A percentile compares a stretch with the other conserved stretches of the same genome.
Evolutionary conservation across 2,113 vertebrate species (phyloP).

Genomic region (Bubo bubo): DNA sequence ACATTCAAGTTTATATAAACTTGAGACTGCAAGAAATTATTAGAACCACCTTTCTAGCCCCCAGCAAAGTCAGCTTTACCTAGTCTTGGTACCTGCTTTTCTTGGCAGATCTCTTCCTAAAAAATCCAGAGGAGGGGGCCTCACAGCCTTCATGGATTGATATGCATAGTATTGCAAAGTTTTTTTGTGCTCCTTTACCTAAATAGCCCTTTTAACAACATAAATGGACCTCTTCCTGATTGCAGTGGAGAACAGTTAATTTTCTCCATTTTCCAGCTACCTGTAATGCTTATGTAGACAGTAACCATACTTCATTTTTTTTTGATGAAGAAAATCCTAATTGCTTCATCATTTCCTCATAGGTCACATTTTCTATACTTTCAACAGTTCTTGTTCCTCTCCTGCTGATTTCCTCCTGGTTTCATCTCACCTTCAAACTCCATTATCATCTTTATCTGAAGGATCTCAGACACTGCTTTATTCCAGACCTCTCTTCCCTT

Average conservation of each 20-base stretch:
- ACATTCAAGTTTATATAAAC: background rate
- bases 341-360: background rate
- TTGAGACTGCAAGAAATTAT: background rate
- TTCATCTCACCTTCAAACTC: background rate
- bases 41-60: background rate
- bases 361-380: background rate
- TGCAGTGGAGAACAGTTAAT: background rate
- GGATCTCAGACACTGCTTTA: background rate
- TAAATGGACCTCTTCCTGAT: rapidly evolving
- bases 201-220: background rate
- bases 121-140: background rate
- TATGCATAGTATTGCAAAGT: background rate
- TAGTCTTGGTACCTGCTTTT: background rate
- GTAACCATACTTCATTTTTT: background rate
- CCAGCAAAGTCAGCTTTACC: background rate
- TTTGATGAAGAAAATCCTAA: background rate
- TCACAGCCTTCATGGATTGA: background rate
- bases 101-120: background rate
- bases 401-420: background rate
- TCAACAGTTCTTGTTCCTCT: background rate
- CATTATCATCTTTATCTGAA: background rate
- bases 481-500: background rate
- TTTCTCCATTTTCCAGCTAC: background rate
- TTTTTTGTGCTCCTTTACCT: background rate
- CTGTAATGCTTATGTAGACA: background rate